These are phyloP conservation scores for Brachystomella parvula DNA, from an alignment of 1,140 invertebrate genomes.

Conservation along the genomic window DNA sequence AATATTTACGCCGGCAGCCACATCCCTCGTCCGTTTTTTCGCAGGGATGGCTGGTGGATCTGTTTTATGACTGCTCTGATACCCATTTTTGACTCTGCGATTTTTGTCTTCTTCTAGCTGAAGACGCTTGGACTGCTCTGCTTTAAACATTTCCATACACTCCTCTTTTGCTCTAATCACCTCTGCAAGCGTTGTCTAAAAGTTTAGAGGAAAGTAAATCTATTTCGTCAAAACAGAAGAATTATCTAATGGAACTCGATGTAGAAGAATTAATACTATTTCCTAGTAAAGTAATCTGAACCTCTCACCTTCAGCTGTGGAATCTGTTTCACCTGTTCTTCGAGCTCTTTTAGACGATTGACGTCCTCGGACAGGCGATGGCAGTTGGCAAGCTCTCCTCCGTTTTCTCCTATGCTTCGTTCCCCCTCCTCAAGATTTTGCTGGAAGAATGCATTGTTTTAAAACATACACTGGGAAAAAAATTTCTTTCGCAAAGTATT, in stretches of 20 bases:
- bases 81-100: background rate
- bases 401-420: too few relatives aligned
- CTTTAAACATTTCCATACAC: constrained; percentile 30
- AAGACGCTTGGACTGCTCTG: constrained; percentile 18
- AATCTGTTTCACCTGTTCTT: constrained; percentile 74
- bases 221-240: too few relatives aligned
- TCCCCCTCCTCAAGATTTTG: constrained; percentile 48
- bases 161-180: background rate
- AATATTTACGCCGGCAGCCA: constrained; percentile 57
- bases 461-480: background rate
- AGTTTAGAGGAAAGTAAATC: too few relatives aligned
- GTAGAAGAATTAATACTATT: background rate
- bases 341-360: constrained; percentile 66
- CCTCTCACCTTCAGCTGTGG: constrained; percentile 64
- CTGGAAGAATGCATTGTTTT: background rate
- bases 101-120: constrained; percentile 9
- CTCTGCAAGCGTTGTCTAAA: background rate
- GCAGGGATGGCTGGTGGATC: background rate
- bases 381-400: too few relatives aligned
- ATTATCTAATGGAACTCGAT: background rate
- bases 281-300: background rate
- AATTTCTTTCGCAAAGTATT: background rate
- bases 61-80: background rate
- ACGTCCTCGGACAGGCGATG: too few relatives aligned
- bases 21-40: constrained; percentile 48